Conservation (phyloP, 2,113 vertebrate species). For the Malurus melanocephalus region DNA sequence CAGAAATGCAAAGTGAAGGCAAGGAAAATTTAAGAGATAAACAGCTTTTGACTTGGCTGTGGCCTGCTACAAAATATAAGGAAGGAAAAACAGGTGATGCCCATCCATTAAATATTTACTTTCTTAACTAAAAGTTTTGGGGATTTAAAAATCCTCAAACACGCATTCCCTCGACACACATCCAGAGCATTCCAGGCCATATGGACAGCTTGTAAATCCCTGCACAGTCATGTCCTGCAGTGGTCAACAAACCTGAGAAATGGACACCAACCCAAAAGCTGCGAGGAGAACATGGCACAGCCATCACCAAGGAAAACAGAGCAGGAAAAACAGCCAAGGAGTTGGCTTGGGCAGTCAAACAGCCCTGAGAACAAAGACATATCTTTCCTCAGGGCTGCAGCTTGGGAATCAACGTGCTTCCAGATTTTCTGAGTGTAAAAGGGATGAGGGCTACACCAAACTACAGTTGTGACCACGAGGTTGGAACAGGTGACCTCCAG, state of each 20-base stretch:
- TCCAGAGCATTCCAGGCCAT: accelerated
- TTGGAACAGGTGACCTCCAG: not conserved
- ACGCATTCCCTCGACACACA: no score
- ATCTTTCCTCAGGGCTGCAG: accelerated
- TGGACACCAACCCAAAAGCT: not conserved
- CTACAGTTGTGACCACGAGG: not conserved
- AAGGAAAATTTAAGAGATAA: not conserved
- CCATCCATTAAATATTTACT: not conserved
- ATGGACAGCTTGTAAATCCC: not conserved
- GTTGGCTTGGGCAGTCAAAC: accelerated
- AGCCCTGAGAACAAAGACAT: accelerated
- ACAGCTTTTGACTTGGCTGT: not conserved
- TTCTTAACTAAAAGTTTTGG: not conserved
- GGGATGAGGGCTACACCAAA: not conserved
- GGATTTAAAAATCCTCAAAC: not conserved
- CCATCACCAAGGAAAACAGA: not conserved
- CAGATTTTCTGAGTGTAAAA: not conserved
- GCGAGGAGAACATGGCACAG: not conserved
- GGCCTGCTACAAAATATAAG: not conserved
- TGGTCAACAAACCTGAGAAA: not conserved
- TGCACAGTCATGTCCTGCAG: not conserved
- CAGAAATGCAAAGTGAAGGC: not conserved
- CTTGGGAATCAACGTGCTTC: not conserved
- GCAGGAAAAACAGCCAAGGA: not conserved
- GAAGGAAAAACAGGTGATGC: not conserved